Evolutionary conservation across 2,113 vertebrate genomes (phyloP).

Genomic region (Lamprologus lemairii): DNA sequence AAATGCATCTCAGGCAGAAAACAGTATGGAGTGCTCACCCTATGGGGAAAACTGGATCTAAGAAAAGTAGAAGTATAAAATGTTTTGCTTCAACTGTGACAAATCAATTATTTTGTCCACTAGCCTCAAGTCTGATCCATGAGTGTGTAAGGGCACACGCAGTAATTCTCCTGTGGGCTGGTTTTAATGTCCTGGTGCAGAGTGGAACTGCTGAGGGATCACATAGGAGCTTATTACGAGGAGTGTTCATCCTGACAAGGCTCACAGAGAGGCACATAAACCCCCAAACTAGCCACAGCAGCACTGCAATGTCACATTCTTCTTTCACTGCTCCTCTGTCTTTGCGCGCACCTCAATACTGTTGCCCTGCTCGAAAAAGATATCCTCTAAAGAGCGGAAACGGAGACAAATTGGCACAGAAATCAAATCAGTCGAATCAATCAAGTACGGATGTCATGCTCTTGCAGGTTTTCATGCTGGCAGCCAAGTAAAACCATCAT

Average conservation of each 20-base stretch:
- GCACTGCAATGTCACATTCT: constrained; percentile 4
- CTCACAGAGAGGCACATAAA: constrained; percentile 42
- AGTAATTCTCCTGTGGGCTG: constrained; percentile 34
- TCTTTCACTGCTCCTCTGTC: not conserved
- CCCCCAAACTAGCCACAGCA: constrained; percentile 28
- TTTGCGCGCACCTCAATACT: not conserved
- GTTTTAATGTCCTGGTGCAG: constrained; percentile 43
- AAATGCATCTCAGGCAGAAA: constrained; percentile 27
- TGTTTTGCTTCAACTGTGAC: constrained; percentile 39
- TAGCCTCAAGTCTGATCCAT: constrained; percentile 40
- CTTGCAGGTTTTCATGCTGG: not conserved
- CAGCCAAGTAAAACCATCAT: not conserved
- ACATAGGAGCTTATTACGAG: constrained; percentile 53
- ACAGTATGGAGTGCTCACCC: not conserved
- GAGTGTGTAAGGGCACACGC: constrained; percentile 19
- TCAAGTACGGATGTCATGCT: not conserved
- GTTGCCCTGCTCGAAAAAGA: not conserved
- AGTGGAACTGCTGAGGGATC: constrained; percentile 53
- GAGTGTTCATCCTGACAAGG: constrained; percentile 47
- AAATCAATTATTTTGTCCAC: constrained; percentile 53
- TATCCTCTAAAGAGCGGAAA: not conserved
- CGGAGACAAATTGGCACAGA: not conserved
- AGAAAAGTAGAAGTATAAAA: constrained; percentile 23
- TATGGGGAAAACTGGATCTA: constrained; percentile 15
- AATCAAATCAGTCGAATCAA: not conserved